Evolutionary conservation across 2,888 invertebrate genomes (phyloP), one percentile per base, ranked within the genome.

Genomic region (Luperina nickerlii): DNA sequence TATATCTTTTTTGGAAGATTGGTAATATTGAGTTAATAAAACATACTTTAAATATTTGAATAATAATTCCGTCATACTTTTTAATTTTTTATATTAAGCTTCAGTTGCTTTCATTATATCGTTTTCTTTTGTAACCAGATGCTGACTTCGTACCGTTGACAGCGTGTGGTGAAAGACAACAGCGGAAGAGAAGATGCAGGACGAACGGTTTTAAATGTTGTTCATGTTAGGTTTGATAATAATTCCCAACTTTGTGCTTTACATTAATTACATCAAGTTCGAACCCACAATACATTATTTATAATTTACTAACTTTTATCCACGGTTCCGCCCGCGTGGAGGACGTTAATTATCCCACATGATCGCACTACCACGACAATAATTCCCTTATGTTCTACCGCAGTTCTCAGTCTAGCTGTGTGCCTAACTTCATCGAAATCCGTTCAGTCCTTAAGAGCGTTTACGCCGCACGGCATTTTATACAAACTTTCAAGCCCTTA

Each of bases 111-210:
- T 67, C 48, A 57, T 72, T 54, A 51, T 65, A 76, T 65, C 42
- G 71, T 82, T 74, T 85, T 68, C 79, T 86, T 79, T 84, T 79
- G 80, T 76, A 54, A 67, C 15, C 75, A 82, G 73, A 70, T 74
- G 79, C 73, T 76, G 86, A 83, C 70, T 76, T 74, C 32, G 27
- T 62, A 66, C 74, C 27, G 51, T 15, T 51, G 54, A 68, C 24
- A 24, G 60, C 0, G 42, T 68, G 42, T 65, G 79, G 77, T 62
- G 48, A 38, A 74, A 76, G 45, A 51, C 8, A 70, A 48, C 18
- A n/a, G 57, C 65, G 42, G 2, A 51, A 48, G 45, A 62, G 20
- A 38, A 0, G 13, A 13, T 51, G 9, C 11, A 24, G 7, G 18
- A 18, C 5, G 8, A 45, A 42, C 1, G 18, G 1, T 42, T 45